These are phyloP conservation scores for Phorcus lineatus DNA, from an alignment of 2,888 invertebrate genomes.

Conservation along the genomic window DNA sequence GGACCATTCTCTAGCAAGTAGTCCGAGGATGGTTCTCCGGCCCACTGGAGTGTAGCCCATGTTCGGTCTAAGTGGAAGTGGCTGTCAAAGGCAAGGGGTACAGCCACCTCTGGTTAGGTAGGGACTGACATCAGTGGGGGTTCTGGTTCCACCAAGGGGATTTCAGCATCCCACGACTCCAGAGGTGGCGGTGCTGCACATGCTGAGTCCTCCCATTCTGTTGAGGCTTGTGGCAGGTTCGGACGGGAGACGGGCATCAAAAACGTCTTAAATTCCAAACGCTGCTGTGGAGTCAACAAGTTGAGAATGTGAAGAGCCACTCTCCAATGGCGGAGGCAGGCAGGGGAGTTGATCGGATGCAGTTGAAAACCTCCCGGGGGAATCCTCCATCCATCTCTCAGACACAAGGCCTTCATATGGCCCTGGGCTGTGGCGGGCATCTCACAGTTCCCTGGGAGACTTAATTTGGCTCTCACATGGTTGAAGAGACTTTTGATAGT, in stretches of 20 bases:
- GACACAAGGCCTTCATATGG: not conserved
- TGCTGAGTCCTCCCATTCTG: too few relatives aligned
- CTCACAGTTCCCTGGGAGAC: too few relatives aligned
- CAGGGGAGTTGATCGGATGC: not conserved
- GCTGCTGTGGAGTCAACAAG: not conserved
- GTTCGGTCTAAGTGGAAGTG: not conserved
- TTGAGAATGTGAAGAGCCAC: not conserved
- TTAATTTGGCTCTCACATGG: too few relatives aligned
- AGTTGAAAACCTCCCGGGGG: not conserved
- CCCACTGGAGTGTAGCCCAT: not conserved
- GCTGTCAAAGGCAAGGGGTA: not conserved
- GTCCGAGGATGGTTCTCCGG: too few relatives aligned
- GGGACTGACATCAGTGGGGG: not conserved
- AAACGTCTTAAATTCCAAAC: too few relatives aligned
- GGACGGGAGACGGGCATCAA: too few relatives aligned
- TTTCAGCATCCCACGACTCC: too few relatives aligned
- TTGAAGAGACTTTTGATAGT: too few relatives aligned
- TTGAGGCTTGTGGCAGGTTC: too few relatives aligned
- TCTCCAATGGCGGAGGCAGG: not conserved
- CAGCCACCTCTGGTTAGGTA: not conserved
- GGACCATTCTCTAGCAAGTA: too few relatives aligned
- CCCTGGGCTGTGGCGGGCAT: not conserved
- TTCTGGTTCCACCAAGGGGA: not conserved
- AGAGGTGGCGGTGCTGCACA: too few relatives aligned
- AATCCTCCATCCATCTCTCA: not conserved